Evolutionary conservation across 2,888 invertebrate genomes (phyloP).

Genomic region (Lithophane ornitopus): DNA sequence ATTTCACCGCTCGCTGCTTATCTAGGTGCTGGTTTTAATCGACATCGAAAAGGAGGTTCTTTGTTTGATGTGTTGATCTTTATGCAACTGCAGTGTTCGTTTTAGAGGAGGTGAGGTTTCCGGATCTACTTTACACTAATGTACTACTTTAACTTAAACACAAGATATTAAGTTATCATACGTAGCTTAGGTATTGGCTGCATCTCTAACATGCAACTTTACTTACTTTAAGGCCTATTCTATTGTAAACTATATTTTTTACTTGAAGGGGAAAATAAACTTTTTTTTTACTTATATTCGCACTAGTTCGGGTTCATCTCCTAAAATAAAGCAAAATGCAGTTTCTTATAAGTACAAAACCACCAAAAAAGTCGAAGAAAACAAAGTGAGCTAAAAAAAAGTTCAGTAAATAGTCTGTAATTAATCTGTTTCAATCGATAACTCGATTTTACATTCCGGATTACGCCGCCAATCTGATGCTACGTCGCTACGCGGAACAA

Average conservation of each 20-base stretch:
- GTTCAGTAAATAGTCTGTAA: not conserved
- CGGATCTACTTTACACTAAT: not conserved
- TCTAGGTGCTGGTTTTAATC: slow-evolving; percentile 36
- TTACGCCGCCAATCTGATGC: not conserved
- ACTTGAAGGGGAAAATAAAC: not conserved
- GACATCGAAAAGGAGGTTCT: slow-evolving; percentile 29
- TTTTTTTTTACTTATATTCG: not conserved
- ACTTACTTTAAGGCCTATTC: too few relatives aligned
- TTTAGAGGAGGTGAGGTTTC: not conserved
- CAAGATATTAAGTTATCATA: not conserved
- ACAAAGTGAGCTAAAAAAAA: not conserved
- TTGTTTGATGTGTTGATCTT: not conserved
- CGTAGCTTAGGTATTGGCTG: not conserved
- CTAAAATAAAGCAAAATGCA: not conserved
- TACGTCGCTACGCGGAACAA: not conserved
- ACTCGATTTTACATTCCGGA: not conserved
- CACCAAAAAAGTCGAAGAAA: not conserved
- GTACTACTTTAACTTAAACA: not conserved
- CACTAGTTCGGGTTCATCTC: not conserved
- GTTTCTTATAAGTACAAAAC: not conserved
- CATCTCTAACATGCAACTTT: not conserved
- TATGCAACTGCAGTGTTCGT: not conserved
- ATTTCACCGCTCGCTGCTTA: slow-evolving; percentile 30
- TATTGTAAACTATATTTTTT: too few relatives aligned
- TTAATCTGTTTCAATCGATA: not conserved